A percentile compares a stretch with the other conserved stretches of the same genome.
These are phyloP conservation scores for Drosophila colorata DNA, from an alignment of 2,888 invertebrate species.

Conservation along the genomic window DNA sequence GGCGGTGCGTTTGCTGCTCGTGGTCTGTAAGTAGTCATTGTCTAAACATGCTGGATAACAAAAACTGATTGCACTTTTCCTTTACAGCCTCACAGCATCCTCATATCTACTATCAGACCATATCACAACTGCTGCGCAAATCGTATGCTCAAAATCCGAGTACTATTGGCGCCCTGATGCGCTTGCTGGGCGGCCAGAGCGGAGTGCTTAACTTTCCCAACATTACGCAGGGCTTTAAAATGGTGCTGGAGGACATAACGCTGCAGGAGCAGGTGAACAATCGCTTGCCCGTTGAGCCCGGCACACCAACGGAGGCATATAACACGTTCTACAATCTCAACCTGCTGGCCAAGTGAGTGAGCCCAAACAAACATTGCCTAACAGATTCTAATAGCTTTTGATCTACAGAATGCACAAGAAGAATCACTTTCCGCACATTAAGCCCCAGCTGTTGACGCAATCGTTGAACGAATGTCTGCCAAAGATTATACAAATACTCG, in stretches of 20 bases:
- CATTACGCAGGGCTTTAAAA: conserved; percentile 83
- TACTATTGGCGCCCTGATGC: conserved; percentile 83
- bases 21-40: conserved; percentile 86
- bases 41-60: neutral
- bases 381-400: neutral
- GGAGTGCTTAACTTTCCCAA: conserved; percentile 83
- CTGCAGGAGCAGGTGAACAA: conserved; percentile 83
- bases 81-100: conserved; percentile 82
- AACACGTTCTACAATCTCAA: conserved; percentile 86
- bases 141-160: conserved; percentile 74
- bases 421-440: conserved; percentile 72
- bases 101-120: conserved; percentile 85
- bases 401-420: conserved; percentile 81
- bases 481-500: conserved; percentile 83
- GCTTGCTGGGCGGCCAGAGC: conserved; percentile 82
- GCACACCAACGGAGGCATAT: conserved; percentile 78
- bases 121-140: conserved; percentile 83
- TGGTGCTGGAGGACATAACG: conserved; percentile 83
- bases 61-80: neutral
- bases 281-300: conserved; percentile 70
- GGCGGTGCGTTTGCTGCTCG: conserved; percentile 87
- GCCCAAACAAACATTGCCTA: conserved; percentile 5
- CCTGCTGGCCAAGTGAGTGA: conserved; percentile 83
- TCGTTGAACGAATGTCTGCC: conserved; percentile 82
- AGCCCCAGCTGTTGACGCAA: conserved; percentile 72